phyloP scores from a whole-genome alignment of 1,140 invertebrate genomes.

The Drosophila obscura region DNA sequence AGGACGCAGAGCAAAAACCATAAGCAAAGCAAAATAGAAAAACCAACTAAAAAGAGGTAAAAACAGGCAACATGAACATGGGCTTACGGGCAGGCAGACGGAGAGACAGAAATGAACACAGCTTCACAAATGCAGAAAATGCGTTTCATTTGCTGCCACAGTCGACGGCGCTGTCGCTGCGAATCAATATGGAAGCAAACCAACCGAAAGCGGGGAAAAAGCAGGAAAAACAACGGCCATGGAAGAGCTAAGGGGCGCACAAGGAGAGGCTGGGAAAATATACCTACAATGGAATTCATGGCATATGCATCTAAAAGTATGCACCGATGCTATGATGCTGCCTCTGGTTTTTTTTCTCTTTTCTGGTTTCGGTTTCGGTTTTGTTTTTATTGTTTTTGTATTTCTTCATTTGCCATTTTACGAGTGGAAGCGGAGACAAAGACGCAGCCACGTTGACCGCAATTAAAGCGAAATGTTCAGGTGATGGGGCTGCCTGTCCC shows the following conservation, averaged over 20 bases:
- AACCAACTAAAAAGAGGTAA: conserved; percentile 18
- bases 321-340: conserved; percentile 28
- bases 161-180: conserved; percentile 28
- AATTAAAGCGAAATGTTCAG: conserved; percentile 67
- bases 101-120: conserved; percentile 34
- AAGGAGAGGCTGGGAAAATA: conserved; percentile 34
- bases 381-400: conserved; percentile 31
- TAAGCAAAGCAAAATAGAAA: conserved; percentile 11
- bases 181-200: conserved; percentile 66
- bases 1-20: conserved; percentile 3
- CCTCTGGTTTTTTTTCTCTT: neutral
- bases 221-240: conserved; percentile 44
- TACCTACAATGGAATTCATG: conserved; percentile 51
- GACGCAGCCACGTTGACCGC: conserved; percentile 72
- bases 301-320: conserved; percentile 61
- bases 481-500: conserved; percentile 16
- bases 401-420: conserved; percentile 50
- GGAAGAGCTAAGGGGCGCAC: conserved; percentile 8
- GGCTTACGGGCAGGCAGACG: conserved; percentile 16
- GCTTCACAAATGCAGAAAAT: conserved; percentile 67
- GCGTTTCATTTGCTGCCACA: conserved; percentile 40
- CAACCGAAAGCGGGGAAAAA: conserved; percentile 27
- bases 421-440: conserved; percentile 46
- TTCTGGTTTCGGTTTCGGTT: conserved; percentile 31
- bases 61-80: conserved; percentile 31